Evolutionary conservation across 2,888 invertebrate genomes (phyloP).

Genomic region (Pterostichus niger): DNA sequence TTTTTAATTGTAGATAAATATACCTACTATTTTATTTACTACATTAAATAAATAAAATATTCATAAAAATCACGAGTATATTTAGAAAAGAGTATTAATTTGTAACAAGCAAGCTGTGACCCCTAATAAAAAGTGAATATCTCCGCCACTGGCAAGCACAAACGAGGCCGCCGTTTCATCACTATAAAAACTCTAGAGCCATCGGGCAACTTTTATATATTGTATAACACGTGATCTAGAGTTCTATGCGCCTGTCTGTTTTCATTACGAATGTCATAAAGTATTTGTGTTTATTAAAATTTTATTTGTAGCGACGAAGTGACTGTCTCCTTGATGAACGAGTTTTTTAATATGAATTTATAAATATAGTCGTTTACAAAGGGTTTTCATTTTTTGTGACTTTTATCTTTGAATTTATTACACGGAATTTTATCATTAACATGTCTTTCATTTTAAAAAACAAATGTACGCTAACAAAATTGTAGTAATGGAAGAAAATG

Average conservation of each 20-base stretch:
- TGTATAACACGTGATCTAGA: constrained; percentile 37
- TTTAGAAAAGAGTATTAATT: too few species aligned
- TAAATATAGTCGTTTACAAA: constrained; percentile 10
- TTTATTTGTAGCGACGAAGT: constrained; percentile 10
- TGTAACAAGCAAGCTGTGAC: too few species aligned
- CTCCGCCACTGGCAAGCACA: not conserved
- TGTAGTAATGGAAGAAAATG: too few species aligned
- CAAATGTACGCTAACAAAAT: too few species aligned
- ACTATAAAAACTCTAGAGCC: constrained; percentile 49
- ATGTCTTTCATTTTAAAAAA: not conserved
- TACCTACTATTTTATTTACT: too few species aligned
- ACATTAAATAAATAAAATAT: too few species aligned
- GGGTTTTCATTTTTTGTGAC: constrained; percentile 8
- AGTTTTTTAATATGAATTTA: constrained; percentile 48
- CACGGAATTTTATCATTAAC: not conserved
- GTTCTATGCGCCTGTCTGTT: constrained; percentile 13
- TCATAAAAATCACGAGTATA: too few species aligned
- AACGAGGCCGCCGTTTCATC: constrained; percentile 43
- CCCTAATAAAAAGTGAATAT: not conserved
- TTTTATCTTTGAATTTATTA: not conserved
- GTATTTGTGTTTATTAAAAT: constrained; percentile 52
- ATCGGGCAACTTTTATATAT: constrained; percentile 40
- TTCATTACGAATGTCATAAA: constrained; percentile 41
- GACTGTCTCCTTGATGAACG: constrained; percentile 17
- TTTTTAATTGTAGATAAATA: too few species aligned